Evolutionary conservation across 2,888 invertebrate genomes (phyloP).

Genomic region (Aspidiotus destructor): DNA sequence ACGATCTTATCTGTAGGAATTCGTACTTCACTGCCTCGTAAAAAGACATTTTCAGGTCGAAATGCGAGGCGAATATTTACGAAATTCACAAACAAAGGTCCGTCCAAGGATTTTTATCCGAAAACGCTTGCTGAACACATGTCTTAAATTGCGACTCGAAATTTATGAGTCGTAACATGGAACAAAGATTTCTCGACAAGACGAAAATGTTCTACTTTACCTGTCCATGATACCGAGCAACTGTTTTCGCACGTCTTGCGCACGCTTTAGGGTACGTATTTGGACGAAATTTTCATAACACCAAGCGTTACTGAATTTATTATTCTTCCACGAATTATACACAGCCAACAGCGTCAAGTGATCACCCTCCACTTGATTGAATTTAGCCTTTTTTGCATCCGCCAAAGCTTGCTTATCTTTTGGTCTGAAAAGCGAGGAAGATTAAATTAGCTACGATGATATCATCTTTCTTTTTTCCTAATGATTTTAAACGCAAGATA

Average conservation of each 20-base stretch:
- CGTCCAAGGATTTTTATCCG: too few relatives aligned
- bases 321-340: conserved; percentile 98
- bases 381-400: conserved; percentile 98
- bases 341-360: conserved; percentile 95
- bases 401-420: conserved; percentile 94
- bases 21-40: too few relatives aligned
- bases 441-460: background rate
- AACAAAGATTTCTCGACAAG: too few relatives aligned
- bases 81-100: too few relatives aligned
- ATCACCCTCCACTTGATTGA: conserved; percentile 97
- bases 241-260: conserved; percentile 97
- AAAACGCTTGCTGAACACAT: too few relatives aligned
- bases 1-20: too few relatives aligned
- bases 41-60: too few relatives aligned
- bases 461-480: too few relatives aligned
- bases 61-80: too few relatives aligned
- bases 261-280: conserved; percentile 88
- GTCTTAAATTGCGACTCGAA: too few relatives aligned
- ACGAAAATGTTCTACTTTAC: conserved; percentile 41
- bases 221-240: conserved; percentile 94
- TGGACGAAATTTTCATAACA: conserved; percentile 99
- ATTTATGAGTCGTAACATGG: too few relatives aligned
- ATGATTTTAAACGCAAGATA: background rate
- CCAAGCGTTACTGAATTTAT: conserved; percentile 98
- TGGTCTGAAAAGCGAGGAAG: conserved; percentile 47